These are phyloP conservation scores for Rhombomys opimus DNA, from an alignment of 2,113 vertebrate genomes.

Conservation along the genomic window DNA sequence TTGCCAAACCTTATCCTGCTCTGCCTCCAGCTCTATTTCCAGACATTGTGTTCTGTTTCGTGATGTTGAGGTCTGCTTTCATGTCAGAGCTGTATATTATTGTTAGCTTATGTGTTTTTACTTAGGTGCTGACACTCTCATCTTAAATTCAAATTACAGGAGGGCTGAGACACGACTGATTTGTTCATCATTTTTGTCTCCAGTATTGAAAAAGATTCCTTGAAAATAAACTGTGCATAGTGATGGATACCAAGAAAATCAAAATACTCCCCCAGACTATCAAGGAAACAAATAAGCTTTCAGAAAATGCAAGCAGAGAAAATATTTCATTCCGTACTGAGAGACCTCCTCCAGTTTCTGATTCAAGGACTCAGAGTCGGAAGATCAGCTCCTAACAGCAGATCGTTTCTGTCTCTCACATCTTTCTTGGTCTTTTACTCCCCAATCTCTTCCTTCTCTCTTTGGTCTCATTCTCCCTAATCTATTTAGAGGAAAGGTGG, in stretches of 20 bases:
- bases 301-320: neutral
- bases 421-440: neutral
- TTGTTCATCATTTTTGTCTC: neutral
- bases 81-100: neutral
- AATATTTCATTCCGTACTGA: neutral
- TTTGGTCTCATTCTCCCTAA: neutral
- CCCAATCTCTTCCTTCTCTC: neutral
- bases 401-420: neutral
- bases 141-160: constrained; percentile 3
- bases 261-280: neutral
- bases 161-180: neutral
- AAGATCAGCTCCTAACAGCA: neutral
- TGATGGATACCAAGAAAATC: neutral
- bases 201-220: neutral
- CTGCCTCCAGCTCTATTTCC: neutral
- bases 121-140: neutral
- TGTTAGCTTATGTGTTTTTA: neutral
- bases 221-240: neutral
- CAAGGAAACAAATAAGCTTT: constrained; percentile 3
- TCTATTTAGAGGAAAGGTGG: neutral
- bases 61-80: neutral
- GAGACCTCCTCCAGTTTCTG: neutral
- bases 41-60: neutral
- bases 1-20: neutral
- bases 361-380: neutral